phyloP scores from a whole-genome alignment of 2,797 vertebrate genomes.

The Hozukius guyotensis region DNA sequence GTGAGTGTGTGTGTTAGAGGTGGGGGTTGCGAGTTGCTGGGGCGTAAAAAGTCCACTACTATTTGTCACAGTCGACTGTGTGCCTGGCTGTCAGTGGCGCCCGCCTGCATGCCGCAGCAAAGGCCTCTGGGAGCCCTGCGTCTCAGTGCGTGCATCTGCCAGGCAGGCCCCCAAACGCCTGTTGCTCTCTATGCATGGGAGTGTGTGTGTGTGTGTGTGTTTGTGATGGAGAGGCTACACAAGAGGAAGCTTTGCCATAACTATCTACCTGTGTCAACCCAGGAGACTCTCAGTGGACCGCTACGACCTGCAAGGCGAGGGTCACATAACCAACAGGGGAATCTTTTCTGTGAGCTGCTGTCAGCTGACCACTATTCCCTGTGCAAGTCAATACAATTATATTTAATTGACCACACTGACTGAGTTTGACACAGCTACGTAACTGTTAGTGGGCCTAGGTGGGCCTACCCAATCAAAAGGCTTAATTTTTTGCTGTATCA shows the following conservation, averaged over 20 bases:
- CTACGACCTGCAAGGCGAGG: background rate
- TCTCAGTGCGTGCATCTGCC: conserved; percentile 43
- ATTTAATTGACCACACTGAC: background rate
- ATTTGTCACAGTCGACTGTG: conserved; percentile 69
- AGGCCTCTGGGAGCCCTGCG: conserved; percentile 62
- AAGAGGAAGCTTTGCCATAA: background rate
- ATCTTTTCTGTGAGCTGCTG: background rate
- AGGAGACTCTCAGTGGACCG: background rate
- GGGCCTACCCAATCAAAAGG: no score
- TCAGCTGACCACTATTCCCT: background rate
- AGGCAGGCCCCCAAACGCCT: conserved; percentile 43
- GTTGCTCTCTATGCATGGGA: conserved; percentile 39
- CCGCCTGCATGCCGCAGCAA: conserved; percentile 46
- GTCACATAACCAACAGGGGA: background rate
- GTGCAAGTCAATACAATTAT: background rate
- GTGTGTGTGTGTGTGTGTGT: conserved; percentile 7
- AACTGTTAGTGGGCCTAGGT: no score
- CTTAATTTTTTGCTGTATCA: no score
- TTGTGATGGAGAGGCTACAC: background rate
- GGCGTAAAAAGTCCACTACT: conserved; percentile 69
- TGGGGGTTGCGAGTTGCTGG: conserved; percentile 41
- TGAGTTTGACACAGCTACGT: background rate
- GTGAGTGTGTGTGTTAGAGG: conserved; percentile 5
- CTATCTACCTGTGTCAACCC: conserved; percentile 2
- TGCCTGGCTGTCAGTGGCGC: conserved; percentile 54